Base-by-base conservation (phyloP, 2,113 vertebrate genomes). In the Ceyx melanurus region DNA sequence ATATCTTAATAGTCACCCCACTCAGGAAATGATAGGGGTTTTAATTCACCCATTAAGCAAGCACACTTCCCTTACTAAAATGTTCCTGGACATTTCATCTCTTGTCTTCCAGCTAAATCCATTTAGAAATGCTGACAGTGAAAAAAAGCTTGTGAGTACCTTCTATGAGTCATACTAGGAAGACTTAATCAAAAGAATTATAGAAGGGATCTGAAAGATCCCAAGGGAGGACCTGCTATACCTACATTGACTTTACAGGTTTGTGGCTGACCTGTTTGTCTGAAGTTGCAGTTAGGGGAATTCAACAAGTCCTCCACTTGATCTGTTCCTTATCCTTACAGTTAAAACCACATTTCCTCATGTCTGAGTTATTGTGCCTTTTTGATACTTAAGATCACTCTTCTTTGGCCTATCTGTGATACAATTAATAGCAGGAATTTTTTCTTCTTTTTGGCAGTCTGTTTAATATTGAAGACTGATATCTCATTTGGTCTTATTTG, bases 1-100 rank as follows among this genome's bases (percentile, higher is more conserved):
- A n/a, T 88, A 54, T 53, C 43, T 91, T 35, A 64, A 25, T 84
- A 75, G 22, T 90, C 43, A 48, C 35, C 26, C 5, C 14, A 84
- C 65, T 90, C 61, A 89, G 45, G 73, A 94, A 94, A 92, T 90
- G 0, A 28, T 88, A 73, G 76, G 56, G 3, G 40, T 82, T 94
- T 89, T 91, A 88, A 88, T 60, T 88, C 29, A 66, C 29, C 29
- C 72, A 77, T 95, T 95, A 86, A 80, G 64, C 51, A 77, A 61
- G 46, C 37, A 60, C 43, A 89, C 89, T 73, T 73, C 17, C 31
- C 13, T 54, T 1, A 0, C 72, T 88, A 62, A 80, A 91, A 70
- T 62, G 42, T 70, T 77, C 28, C 71, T 77, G 40, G 51, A 83
- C 46, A 37, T 88, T 93, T 51, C 15, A 62, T 45, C 45, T 86